Percentiles rank a stretch among this genome's conserved stretches.
Evolutionary conservation across 2,797 vertebrate genomes (phyloP).

Genomic region (Falco cherrug): DNA sequence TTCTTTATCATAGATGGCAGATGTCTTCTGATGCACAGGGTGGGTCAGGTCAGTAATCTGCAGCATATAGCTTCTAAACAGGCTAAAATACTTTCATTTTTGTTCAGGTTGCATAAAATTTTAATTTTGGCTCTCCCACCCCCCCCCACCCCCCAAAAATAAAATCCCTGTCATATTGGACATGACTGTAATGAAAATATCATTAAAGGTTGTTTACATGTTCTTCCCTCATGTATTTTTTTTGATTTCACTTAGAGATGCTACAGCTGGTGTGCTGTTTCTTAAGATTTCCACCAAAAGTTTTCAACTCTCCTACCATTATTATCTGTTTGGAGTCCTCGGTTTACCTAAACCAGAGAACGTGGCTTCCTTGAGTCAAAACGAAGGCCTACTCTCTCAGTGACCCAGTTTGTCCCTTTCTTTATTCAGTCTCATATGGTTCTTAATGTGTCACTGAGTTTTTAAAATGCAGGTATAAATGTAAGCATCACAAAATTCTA

Average conservation of each 20-base stretch:
- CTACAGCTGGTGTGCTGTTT: neutral
- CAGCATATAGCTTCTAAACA: neutral
- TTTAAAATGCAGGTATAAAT: neutral
- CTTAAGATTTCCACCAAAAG: neutral
- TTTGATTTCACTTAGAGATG: neutral
- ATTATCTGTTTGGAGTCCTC: neutral
- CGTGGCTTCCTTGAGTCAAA: neutral
- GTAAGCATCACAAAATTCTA: neutral
- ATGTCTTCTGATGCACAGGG: neutral
- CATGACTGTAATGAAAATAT: neutral
- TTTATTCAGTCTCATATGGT: neutral
- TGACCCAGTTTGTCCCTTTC: neutral
- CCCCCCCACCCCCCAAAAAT: too few relatives aligned
- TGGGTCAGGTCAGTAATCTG: neutral
- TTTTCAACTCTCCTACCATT: neutral
- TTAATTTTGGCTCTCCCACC: neutral
- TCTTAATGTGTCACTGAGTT: neutral
- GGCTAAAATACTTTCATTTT: neutral
- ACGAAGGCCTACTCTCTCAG: neutral
- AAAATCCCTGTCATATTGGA: neutral
- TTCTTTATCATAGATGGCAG: neutral
- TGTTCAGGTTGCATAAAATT: neutral
- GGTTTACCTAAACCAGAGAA: neutral
- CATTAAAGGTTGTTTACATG: neutral
- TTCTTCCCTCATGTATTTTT: neutral